These are phyloP conservation scores for Circaetus cinerascens DNA, from an alignment of 2,113 vertebrate species.

Conservation along the genomic window DNA sequence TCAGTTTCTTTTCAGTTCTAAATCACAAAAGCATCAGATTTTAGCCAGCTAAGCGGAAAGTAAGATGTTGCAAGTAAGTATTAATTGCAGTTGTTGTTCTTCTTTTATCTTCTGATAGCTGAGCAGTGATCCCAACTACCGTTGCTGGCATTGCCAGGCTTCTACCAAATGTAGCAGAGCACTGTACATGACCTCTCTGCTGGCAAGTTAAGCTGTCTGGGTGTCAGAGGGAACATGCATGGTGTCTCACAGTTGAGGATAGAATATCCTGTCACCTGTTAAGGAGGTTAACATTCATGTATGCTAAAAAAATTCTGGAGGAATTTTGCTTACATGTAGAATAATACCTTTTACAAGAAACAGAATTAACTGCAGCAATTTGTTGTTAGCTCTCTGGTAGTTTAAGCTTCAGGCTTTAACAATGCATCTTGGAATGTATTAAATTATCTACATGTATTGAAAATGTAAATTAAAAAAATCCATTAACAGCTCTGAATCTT, in stretches of 20 bases:
- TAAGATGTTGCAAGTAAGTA: neutral
- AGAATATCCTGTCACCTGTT: neutral
- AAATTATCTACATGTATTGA: neutral
- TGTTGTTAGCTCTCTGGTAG: neutral
- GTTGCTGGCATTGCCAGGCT: neutral
- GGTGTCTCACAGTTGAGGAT: neutral
- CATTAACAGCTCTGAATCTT: neutral
- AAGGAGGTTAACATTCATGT: neutral
- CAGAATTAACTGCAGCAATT: neutral
- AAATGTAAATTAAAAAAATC: neutral
- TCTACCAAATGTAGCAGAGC: neutral
- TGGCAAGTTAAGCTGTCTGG: neutral
- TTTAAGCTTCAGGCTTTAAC: neutral
- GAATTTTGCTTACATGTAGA: neutral
- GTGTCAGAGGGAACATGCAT: neutral
- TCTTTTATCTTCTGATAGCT: neutral
- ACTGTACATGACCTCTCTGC: neutral
- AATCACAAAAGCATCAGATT: neutral
- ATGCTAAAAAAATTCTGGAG: neutral
- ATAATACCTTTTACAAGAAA: neutral
- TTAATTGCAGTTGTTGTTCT: neutral
- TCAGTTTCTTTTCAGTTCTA: neutral
- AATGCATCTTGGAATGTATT: neutral
- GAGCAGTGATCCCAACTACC: neutral
- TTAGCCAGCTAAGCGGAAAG: neutral